Percentiles rank a stretch among this genome's conserved stretches.
Evolutionary conservation across 2,113 vertebrate species (phyloP).

Genomic region (Micronycteris hirsuta): DNA sequence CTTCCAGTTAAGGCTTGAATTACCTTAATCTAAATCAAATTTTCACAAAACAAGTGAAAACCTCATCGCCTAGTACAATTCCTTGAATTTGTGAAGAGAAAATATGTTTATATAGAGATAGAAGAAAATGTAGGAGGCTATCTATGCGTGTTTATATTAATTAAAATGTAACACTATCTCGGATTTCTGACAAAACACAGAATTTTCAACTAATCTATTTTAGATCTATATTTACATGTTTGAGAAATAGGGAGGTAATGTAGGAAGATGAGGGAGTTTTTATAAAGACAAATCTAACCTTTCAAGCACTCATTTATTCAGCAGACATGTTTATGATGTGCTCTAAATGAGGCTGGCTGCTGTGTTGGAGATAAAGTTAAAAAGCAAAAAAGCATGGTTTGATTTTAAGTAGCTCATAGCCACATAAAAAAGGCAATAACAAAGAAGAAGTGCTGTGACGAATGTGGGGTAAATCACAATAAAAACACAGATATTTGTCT

Average conservation of each 20-base stretch:
- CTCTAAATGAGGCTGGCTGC: background rate
- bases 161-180: background rate
- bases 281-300: background rate
- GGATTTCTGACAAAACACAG: background rate
- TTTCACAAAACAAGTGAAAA: background rate
- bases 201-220: background rate
- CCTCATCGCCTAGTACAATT: background rate
- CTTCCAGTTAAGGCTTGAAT: background rate
- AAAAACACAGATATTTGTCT: background rate
- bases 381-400: background rate
- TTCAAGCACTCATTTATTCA: background rate
- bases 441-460: background rate
- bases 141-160: background rate
- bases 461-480: background rate
- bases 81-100: background rate
- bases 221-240: background rate
- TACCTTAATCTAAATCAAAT: slow-evolving; percentile 6
- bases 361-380: background rate
- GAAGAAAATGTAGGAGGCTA: background rate
- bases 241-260: background rate
- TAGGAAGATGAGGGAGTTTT: background rate
- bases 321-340: background rate
- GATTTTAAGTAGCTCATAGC: background rate
- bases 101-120: background rate
- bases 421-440: background rate